phyloP scores from a whole-genome alignment of 2,888 invertebrate genomes.

The Lasioglossum calceatum region DNA sequence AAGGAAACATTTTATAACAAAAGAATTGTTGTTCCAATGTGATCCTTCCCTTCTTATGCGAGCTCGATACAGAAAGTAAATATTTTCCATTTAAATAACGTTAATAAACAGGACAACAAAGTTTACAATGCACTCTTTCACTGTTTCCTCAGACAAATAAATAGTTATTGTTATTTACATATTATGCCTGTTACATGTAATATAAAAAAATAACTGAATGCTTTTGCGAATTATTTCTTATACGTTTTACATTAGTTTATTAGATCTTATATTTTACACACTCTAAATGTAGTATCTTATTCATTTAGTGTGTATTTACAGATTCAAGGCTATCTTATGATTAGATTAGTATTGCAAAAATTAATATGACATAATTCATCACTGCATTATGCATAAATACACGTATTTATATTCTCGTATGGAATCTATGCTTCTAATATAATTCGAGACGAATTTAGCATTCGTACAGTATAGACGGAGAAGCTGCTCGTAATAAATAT shows the following conservation, averaged over 20 bases:
- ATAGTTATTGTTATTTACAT: constrained; percentile 67
- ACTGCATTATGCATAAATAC: constrained; percentile 30
- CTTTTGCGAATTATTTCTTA: constrained; percentile 53
- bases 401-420: constrained; percentile 21
- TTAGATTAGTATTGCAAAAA: constrained; percentile 34
- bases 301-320: constrained; percentile 51
- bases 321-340: constrained; percentile 29
- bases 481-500: constrained; percentile 17
- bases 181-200: constrained; percentile 53
- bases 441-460: constrained; percentile 13
- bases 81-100: not conserved
- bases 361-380: constrained; percentile 23
- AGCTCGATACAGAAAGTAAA: not conserved
- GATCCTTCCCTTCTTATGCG: constrained; percentile 43
- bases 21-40: constrained; percentile 43
- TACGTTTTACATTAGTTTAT: constrained; percentile 49
- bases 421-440: constrained; percentile 22
- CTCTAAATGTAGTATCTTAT: constrained; percentile 43
- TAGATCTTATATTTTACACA: constrained; percentile 43
- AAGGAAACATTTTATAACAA: constrained; percentile 83
- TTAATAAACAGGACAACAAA: constrained; percentile 19
- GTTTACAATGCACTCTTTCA: constrained; percentile 50
- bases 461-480: not conserved
- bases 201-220: constrained; percentile 67
- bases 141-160: constrained; percentile 55